Base-by-base conservation (phyloP, 2,888 invertebrate species). In the Hypsopygia costalis region DNA sequence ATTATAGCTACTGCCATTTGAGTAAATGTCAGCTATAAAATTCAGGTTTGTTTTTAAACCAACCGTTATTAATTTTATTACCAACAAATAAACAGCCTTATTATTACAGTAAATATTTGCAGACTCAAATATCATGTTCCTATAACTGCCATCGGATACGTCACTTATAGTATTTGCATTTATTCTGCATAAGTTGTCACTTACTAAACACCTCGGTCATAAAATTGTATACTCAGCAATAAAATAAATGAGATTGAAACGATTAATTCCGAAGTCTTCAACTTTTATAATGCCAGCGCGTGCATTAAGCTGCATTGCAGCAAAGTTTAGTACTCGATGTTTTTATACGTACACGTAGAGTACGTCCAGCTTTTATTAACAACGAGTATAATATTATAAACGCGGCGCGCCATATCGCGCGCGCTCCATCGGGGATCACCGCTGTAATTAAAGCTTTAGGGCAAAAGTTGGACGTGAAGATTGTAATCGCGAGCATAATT, bases 401-500 rank as follows among this genome's bases (percentile, higher is more conserved):
- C 16, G 16, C 4, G 2, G 16, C 16, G 59, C 48, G 57, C 48
- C 67, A 63, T 72, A 78, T 81, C 77, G 69, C 65, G 58, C 55
- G 54, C 51, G 57, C 71, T 69, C 74, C 74, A 79, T 77, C 80
- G 69, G 63, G 73, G 68, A 77, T 77, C 77, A 62, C 64, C 62
- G 63, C 59, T 56, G 65, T 82, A 85, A 86, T 86, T 86, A 86
- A 85, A 79, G 78, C 81, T 80, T 67, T 67, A 73, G 75, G 79
- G 76, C 75, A 69, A 81, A 82, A 86, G 79, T 81, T 81, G 77
- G 75, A 79, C 79, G 75, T 69, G 73, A 69, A 78, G 87, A 87
- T 88, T 69, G 69, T 81, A 79, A 85, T 87, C 87, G 65, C 59
- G 69, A 64, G 70, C 79, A 83, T 86, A 87, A 87, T 86, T 88